These are phyloP conservation scores for Cerceris rybyensis DNA, from an alignment of 2,888 invertebrate genomes.

Conservation along the genomic window DNA sequence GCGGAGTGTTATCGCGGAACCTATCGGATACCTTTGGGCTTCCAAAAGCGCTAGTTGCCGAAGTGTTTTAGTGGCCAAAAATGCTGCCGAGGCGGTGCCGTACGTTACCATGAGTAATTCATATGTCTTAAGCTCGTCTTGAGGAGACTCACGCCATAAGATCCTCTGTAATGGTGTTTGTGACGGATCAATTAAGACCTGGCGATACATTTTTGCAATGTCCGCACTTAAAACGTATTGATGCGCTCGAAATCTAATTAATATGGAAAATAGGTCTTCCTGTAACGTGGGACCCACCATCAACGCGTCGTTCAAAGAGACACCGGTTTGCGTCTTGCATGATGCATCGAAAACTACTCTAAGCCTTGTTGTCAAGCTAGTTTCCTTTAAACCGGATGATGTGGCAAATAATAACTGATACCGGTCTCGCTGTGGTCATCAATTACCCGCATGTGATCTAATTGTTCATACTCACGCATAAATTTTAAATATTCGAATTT, in stretches of 20 bases:
- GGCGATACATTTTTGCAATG: slow-evolving; percentile 13
- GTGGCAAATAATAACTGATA: neutral
- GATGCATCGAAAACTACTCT: slow-evolving; percentile 4
- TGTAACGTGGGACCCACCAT: neutral
- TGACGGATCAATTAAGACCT: neutral
- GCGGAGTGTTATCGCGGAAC: neutral
- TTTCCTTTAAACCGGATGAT: neutral
- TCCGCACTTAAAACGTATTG: neutral
- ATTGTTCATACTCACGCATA: neutral
- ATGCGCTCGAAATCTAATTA: neutral
- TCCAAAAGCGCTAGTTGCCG: neutral
- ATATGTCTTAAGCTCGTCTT: neutral
- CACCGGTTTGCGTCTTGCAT: neutral
- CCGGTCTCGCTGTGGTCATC: neutral
- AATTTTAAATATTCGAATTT: slow-evolving; percentile 2
- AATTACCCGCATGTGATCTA: neutral
- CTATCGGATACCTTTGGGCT: neutral
- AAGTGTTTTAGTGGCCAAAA: neutral
- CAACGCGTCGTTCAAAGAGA: neutral
- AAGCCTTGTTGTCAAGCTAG: neutral
- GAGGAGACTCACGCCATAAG: neutral
- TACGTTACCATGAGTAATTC: neutral
- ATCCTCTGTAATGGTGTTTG: neutral
- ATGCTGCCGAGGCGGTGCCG: neutral
- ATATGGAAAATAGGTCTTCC: neutral